Evolutionary conservation across 2,797 vertebrate species (phyloP).

Genomic region (Enteromius trimaculatus): DNA sequence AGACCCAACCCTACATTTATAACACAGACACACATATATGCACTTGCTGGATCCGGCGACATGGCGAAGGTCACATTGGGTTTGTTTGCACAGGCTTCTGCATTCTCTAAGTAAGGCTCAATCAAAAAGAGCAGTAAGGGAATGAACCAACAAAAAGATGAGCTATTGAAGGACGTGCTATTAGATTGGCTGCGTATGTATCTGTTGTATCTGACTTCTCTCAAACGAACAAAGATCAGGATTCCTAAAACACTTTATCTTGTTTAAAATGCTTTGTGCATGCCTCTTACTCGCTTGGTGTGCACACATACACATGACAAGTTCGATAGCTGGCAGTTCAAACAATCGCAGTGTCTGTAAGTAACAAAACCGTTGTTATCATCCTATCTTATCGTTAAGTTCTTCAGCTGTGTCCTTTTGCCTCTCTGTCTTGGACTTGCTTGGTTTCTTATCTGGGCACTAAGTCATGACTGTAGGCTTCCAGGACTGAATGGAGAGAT

Average conservation of each 20-base stretch:
- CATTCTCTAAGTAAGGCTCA: slow-evolving; percentile 15
- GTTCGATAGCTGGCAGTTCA: slow-evolving; percentile 63
- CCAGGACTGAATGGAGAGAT: slow-evolving; percentile 21
- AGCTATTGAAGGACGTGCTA: slow-evolving; percentile 23
- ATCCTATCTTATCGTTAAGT: slow-evolving; percentile 20
- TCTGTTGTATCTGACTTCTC: slow-evolving; percentile 47
- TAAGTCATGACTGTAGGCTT: slow-evolving; percentile 21
- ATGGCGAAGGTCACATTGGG: slow-evolving; percentile 51
- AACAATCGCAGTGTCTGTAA: slow-evolving; percentile 56
- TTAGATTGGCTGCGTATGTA: slow-evolving; percentile 49
- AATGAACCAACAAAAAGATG: slow-evolving; percentile 16
- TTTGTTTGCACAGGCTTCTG: slow-evolving; percentile 42
- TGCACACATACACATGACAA: not conserved
- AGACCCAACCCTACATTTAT: slow-evolving; percentile 27
- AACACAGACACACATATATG: slow-evolving; percentile 24
- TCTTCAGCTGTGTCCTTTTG: slow-evolving; percentile 33
- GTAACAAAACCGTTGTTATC: slow-evolving; percentile 22
- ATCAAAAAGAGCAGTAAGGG: slow-evolving; percentile 5
- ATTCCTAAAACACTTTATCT: slow-evolving; percentile 19
- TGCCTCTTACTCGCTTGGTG: slow-evolving; percentile 1
- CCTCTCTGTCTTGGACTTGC: slow-evolving; percentile 24
- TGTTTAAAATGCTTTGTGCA: slow-evolving; percentile 19
- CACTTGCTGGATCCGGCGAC: slow-evolving; percentile 38
- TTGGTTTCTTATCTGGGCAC: slow-evolving; percentile 19
- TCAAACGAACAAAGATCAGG: slow-evolving; percentile 29